Evolutionary conservation across 1,140 invertebrate genomes (phyloP), one percentile per base, ranked within the genome.

Genomic region (Solen grandis): DNA sequence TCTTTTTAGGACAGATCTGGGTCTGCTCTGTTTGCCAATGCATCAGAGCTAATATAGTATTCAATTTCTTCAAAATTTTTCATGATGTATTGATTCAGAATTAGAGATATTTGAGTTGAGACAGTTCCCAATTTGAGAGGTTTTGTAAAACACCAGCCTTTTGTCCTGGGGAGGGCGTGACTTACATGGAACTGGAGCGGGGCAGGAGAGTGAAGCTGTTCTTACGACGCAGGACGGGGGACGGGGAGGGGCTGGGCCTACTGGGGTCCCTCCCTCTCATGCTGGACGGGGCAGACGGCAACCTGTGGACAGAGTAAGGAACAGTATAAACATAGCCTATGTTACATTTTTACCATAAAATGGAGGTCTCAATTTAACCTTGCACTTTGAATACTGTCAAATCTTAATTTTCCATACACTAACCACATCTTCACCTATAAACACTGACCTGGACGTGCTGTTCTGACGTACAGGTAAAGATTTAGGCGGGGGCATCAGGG

Each of bases 141-240:
- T n/a, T n/a, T n/a, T n/a, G n/a, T n/a, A n/a, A n/a, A n/a, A n/a
- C n/a, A 59, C 27, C 65, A 70, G 10, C 52, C 76, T 14, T 66
- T 57, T 5, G 38, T 70, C 5, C 59, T 66, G 13, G 66, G 60
- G 1, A 5, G 52, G 46, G 66, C 52, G n/a, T 33, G 72, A 86
- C 88, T 88, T 83, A 89, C 89, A 86, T 68, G 57, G 88, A 89
- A 60, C 83, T 88, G 29, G 87, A 88, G 22, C 86, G 79, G 31
- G 85, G 69, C 31, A 85, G 35, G 1, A 87, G 68, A 4, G 68
- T 83, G 52, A 83, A 83, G 10, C 77, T 80, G 59, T 85, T 89
- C 74, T 87, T 87, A 14, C 86, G 73, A 22, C 80, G 54, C 38
- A 87, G 50, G 25, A 87, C 83, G 10, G 87, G 87, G 2, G 88